These are phyloP conservation scores for Syngnathus scovelli DNA, from an alignment of 2,113 vertebrate species.

Conservation along the genomic window DNA sequence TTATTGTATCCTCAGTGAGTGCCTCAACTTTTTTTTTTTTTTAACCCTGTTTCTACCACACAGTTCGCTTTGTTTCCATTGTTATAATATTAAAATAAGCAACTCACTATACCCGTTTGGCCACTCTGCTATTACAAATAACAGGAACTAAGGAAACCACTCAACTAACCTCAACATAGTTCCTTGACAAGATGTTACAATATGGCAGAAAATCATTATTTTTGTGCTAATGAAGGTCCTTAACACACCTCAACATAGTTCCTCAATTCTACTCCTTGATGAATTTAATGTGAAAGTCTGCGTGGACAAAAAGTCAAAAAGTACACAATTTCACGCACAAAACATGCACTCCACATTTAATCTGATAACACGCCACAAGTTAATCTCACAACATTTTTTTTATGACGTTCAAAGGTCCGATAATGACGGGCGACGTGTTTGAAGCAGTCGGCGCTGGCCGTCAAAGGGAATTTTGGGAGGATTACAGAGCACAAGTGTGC, in stretches of 20 bases:
- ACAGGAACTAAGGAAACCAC: neutral
- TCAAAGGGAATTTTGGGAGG: slow-evolving; percentile 30
- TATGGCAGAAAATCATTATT: neutral
- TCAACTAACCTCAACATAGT: neutral
- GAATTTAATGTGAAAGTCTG: too few species aligned
- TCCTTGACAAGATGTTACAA: neutral
- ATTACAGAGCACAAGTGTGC: slow-evolving; percentile 39
- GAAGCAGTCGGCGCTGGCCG: slow-evolving; percentile 25
- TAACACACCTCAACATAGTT: too few species aligned
- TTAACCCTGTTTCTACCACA: neutral
- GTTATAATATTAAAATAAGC: too few species aligned
- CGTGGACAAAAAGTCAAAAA: too few species aligned
- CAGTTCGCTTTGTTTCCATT: too few species aligned
- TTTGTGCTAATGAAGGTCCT: too few species aligned
- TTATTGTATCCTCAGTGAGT: slow-evolving; percentile 16
- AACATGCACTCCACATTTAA: neutral
- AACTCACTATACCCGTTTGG: too few species aligned
- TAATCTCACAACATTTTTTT: neutral
- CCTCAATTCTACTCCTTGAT: too few species aligned
- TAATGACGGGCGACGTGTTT: slow-evolving; percentile 20
- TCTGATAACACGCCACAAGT: neutral
- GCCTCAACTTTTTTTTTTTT: slow-evolving; percentile 17
- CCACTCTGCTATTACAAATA: too few species aligned
- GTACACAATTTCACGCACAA: neutral
- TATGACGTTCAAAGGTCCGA: neutral